phyloP scores from a whole-genome alignment of 2,113 vertebrate genomes.

The Sigmodon hispidus region DNA sequence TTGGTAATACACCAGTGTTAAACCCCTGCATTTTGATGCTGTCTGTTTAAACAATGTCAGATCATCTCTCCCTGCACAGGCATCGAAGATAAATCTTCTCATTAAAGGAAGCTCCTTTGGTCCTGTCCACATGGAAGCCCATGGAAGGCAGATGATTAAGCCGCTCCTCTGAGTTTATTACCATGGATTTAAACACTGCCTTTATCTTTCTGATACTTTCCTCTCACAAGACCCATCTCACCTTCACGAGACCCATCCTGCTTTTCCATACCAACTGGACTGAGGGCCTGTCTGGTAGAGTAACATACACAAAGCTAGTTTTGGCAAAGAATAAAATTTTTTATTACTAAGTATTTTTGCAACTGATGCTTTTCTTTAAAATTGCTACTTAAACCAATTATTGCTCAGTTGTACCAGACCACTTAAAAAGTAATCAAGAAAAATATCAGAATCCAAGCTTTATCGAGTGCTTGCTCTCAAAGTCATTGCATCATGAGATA shows the following conservation, averaged over 20 bases:
- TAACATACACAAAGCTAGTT: background rate
- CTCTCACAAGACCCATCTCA: slow-evolving; percentile 14
- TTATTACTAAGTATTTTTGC: background rate
- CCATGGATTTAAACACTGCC: background rate
- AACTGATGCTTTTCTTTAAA: background rate
- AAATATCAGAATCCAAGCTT: background rate
- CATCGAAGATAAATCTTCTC: slow-evolving; percentile 62
- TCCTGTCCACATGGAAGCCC: slow-evolving; percentile 37
- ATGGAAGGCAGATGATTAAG: slow-evolving; percentile 56
- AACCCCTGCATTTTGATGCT: slow-evolving; percentile 73
- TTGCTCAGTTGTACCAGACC: background rate
- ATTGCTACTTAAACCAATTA: background rate
- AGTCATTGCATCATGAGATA: slow-evolving; percentile 50
- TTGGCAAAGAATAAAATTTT: slow-evolving; percentile 19
- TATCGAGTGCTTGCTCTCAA: background rate
- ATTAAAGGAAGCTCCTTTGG: slow-evolving; percentile 58
- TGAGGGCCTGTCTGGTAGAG: background rate
- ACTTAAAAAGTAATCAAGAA: background rate
- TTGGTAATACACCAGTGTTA: slow-evolving; percentile 66
- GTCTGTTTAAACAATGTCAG: slow-evolving; percentile 75
- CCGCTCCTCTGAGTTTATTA: slow-evolving; percentile 56
- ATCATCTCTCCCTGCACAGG: slow-evolving; percentile 32
- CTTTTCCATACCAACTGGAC: slow-evolving; percentile 12
- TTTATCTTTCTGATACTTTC: slow-evolving; percentile 28
- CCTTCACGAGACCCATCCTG: background rate